These are phyloP conservation scores for Drosophila pullipes DNA, from an alignment of 2,888 invertebrate species.

Conservation along the genomic window DNA sequence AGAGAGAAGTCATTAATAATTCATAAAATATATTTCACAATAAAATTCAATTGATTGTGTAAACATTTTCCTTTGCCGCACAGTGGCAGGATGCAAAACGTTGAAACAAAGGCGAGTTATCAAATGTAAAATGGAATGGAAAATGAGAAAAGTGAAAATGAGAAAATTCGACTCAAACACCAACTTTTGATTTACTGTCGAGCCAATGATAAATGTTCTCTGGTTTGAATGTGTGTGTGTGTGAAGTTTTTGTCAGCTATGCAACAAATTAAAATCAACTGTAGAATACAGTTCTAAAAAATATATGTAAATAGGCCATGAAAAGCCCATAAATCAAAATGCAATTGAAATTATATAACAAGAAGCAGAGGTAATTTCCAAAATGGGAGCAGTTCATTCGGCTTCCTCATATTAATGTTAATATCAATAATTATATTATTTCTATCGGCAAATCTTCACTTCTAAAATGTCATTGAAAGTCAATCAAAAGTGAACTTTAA, in stretches of 20 bases:
- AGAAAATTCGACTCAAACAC: slow-evolving; percentile 14
- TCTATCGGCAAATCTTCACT: too few relatives aligned
- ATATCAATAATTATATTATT: too few relatives aligned
- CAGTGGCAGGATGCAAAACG: slow-evolving; percentile 15
- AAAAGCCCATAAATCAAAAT: slow-evolving; percentile 42
- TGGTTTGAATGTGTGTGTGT: not conserved
- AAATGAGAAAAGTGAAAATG: slow-evolving; percentile 18
- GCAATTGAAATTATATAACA: slow-evolving; percentile 3
- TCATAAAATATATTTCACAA: slow-evolving; percentile 73
- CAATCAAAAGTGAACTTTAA: not conserved
- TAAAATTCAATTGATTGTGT: slow-evolving; percentile 79
- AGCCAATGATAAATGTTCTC: slow-evolving; percentile 67
- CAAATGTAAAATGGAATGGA: slow-evolving; percentile 28
- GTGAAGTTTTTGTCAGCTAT: slow-evolving; percentile 7
- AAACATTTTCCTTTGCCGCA: slow-evolving; percentile 68
- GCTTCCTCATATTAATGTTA: not conserved
- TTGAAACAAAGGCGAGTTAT: slow-evolving; percentile 26
- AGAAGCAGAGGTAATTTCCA: not conserved
- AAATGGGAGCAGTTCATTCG: not conserved
- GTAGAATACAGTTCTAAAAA: slow-evolving; percentile 8
- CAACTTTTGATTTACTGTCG: slow-evolving; percentile 51
- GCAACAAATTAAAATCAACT: slow-evolving; percentile 52
- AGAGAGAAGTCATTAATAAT: slow-evolving; percentile 68
- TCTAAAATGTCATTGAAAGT: too few relatives aligned
- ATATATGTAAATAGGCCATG: slow-evolving; percentile 11